Percentiles rank a stretch among this genome's conserved stretches.
phyloP scores from a whole-genome alignment of 2,113 vertebrate species.

The Hipposideros armiger region DNA sequence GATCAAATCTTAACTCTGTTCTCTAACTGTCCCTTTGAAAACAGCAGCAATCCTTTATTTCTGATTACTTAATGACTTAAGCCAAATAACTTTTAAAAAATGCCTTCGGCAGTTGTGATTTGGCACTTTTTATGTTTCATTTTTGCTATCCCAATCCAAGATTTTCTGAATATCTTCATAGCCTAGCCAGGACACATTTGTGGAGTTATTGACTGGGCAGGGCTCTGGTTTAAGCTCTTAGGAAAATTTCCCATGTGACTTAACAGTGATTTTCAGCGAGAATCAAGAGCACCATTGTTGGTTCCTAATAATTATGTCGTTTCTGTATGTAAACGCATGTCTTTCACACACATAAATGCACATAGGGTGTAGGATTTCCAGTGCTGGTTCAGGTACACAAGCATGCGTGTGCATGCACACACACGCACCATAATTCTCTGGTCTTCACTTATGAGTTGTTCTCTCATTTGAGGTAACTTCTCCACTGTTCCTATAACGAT shows the following conservation, averaged over 20 bases:
- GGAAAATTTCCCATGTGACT: slow-evolving; percentile 36
- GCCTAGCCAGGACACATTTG: background rate
- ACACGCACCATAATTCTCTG: background rate
- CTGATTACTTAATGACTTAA: slow-evolving; percentile 56
- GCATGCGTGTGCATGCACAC: rapidly evolving
- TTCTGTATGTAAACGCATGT: slow-evolving; percentile 2
- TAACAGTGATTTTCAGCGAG: slow-evolving; percentile 54
- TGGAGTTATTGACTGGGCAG: background rate
- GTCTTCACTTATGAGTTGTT: background rate
- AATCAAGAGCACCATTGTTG: slow-evolving; percentile 25
- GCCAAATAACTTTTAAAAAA: slow-evolving; percentile 18
- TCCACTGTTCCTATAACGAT: background rate
- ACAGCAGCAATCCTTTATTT: slow-evolving; percentile 55
- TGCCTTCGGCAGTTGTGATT: slow-evolving; percentile 48
- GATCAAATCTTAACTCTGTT: slow-evolving; percentile 52
- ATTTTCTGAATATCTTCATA: slow-evolving; percentile 50
- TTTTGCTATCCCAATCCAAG: slow-evolving; percentile 55
- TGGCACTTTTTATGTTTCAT: slow-evolving; percentile 53
- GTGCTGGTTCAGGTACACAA: background rate
- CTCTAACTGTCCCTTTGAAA: slow-evolving; percentile 46
- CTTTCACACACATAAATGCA: slow-evolving; percentile 27
- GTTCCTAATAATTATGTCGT: slow-evolving; percentile 28
- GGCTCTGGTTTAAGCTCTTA: slow-evolving; percentile 45
- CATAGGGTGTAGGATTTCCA: background rate
- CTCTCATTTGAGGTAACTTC: background rate